Evolutionary conservation across 2,797 vertebrate genomes (phyloP), one percentile per base, ranked within the genome.

Genomic region (Pangasius mekongensis): DNA sequence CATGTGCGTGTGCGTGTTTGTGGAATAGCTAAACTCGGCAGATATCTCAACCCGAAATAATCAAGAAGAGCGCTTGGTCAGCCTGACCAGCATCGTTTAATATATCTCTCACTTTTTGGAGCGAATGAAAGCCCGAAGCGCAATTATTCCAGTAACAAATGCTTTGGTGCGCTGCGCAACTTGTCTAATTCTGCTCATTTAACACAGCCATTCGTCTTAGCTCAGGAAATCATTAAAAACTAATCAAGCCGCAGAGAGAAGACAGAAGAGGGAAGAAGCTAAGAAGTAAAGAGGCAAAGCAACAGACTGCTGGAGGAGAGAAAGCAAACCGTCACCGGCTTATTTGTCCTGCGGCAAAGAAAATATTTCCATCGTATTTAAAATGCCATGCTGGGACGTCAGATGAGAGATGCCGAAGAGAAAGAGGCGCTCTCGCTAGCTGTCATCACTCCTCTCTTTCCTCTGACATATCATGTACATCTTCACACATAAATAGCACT

Each of bases 221-320:
- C 94, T 92, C 94, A 93, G 95, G 94, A 95, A 96, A 96, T 96
- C 96, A 96, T 97, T 96, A 96, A 96, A 96, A 96, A 95, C 95
- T 95, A 96, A 97, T 97, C 96, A 96, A 95, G 94, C 93, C 91
- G 92, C 93, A 94, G 94, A 94, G 92, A 94, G 93, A 94, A 94
- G 93, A 93, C 92, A 90, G 91, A 92, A 91, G 90, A 91, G 62
- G 87, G 89, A 86, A 86, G 88, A 89, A 16, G 3, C 27, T 52
- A 78, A 94, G 93, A 93, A 24, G 54, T 22, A 39, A 60, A 62
- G 94, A 93, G 92, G 27, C 77, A 83, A 36, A n/a, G 67, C 66
- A 77, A 78, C 43, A 33, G 66, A 78, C 22, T 49, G 56, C 80
- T 27, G 22, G 36, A 39, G 71, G 64, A 87, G 20, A 58, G 78